A percentile compares a stretch with the other conserved stretches of the same genome.
phyloP scores from a whole-genome alignment of 1,140 invertebrate genomes.

The Psilanteris sp. region DNA sequence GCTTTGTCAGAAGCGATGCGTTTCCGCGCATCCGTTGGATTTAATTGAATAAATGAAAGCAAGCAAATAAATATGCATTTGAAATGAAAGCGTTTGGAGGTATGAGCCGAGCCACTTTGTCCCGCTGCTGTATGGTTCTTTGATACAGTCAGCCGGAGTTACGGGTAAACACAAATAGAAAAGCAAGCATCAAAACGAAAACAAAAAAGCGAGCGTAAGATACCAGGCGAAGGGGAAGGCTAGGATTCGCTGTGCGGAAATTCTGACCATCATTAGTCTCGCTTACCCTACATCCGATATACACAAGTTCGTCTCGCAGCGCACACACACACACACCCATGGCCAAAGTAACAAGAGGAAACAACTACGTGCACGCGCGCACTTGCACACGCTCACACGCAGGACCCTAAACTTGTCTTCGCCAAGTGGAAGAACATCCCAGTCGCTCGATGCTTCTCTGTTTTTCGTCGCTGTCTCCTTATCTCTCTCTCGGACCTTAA shows the following conservation, averaged over 20 bases:
- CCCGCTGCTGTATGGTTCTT: constrained; percentile 24
- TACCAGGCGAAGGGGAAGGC: neutral
- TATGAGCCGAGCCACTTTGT: constrained; percentile 40
- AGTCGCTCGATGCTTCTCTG: constrained; percentile 55
- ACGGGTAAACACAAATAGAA: constrained; percentile 14
- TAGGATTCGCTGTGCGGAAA: constrained; percentile 39
- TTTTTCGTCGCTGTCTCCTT: constrained; percentile 23
- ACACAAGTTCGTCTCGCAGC: constrained; percentile 48
- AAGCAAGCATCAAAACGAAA: constrained; percentile 26
- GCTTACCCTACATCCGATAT: constrained; percentile 58
- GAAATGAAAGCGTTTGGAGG: constrained; percentile 54
- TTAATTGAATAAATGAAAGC: constrained; percentile 64
- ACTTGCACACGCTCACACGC: constrained; percentile 42
- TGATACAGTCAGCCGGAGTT: constrained; percentile 17
- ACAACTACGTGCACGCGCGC: constrained; percentile 22
- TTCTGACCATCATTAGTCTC: constrained; percentile 62
- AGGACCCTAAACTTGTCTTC: constrained; percentile 67
- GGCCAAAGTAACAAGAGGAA: constrained; percentile 43
- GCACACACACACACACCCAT: constrained; percentile 24
- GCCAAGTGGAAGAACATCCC: constrained; percentile 75
- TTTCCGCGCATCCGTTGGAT: constrained; percentile 29
- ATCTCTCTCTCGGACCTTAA: constrained; percentile 69
- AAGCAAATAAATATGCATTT: constrained; percentile 64
- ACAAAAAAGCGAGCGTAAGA: constrained; percentile 23
- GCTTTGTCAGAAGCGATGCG: constrained; percentile 39